These are phyloP conservation scores for Oopsacas minuta DNA, from an alignment of 37 sponge, comb jelly and placozoan species.

Conservation along the genomic window DNA sequence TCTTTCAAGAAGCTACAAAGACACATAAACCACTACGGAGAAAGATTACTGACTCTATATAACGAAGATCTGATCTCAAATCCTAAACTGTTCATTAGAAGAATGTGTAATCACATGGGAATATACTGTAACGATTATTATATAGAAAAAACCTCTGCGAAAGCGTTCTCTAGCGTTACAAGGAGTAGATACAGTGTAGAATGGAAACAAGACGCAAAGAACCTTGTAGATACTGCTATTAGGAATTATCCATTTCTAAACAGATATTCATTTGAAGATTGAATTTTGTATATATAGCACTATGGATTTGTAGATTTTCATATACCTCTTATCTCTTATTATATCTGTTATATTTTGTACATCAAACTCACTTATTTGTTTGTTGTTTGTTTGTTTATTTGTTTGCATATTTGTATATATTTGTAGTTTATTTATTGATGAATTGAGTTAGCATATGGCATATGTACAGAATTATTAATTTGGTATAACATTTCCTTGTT, in stretches of 20 bases:
- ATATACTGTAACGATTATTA: constrained; percentile 23
- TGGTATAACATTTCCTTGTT: too few relatives aligned
- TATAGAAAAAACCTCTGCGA: constrained; percentile 20
- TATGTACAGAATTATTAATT: too few relatives aligned
- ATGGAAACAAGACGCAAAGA: constrained; percentile 30
- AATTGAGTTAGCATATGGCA: too few relatives aligned
- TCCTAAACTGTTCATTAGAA: constrained; percentile 23
- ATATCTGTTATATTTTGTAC: too few relatives aligned
- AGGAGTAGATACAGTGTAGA: constrained; percentile 24
- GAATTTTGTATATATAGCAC: too few relatives aligned
- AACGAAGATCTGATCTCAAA: constrained; percentile 21
- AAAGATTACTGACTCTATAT: constrained; percentile 27
- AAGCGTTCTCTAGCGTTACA: constrained; percentile 18
- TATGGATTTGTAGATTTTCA: too few relatives aligned
- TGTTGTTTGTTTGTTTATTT: too few relatives aligned
- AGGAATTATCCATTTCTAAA: constrained; percentile 10
- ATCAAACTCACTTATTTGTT: too few relatives aligned
- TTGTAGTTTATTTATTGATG: too few relatives aligned
- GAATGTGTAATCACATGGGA: constrained; percentile 18
- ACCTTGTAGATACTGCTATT: constrained; percentile 24
- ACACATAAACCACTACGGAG: constrained; percentile 18
- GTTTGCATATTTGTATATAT: too few relatives aligned
- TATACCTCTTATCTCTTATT: too few relatives aligned
- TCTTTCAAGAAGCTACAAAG: constrained; percentile 26
- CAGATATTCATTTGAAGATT: constrained; percentile 32